Percentiles rank a stretch among this genome's conserved stretches.
Evolutionary conservation across 2,888 invertebrate species (phyloP).

Genomic region (Nasonovia ribisnigri): DNA sequence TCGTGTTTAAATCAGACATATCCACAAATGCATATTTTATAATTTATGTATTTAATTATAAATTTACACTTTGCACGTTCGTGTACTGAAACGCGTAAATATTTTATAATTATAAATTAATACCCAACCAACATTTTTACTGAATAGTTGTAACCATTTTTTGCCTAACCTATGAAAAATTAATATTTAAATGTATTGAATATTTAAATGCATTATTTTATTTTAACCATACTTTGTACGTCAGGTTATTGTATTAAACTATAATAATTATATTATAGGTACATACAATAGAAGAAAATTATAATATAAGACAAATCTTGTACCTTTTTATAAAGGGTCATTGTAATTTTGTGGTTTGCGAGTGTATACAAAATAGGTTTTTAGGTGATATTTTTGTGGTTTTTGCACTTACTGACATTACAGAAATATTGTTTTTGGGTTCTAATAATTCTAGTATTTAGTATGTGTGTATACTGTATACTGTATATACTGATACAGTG

Average conservation of each 20-base stretch:
- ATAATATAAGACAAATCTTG: not conserved
- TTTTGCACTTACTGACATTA: not conserved
- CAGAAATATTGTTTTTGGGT: not conserved
- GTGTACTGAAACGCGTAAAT: not conserved
- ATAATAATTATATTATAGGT: not conserved
- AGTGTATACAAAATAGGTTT: not conserved
- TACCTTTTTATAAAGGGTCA: not conserved
- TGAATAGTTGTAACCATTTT: not conserved
- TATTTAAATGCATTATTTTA: not conserved
- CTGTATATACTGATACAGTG: too few species aligned
- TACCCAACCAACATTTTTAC: not conserved
- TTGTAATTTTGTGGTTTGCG: not conserved
- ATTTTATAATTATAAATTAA: not conserved
- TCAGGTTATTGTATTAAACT: not conserved
- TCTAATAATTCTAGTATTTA: too few species aligned
- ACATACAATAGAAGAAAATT: not conserved
- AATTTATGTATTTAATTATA: not conserved
- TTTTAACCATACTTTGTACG: not conserved
- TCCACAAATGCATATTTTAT: not conserved
- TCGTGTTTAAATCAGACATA: not conserved
- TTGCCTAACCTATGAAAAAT: not conserved
- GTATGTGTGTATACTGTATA: too few species aligned
- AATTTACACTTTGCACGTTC: not conserved
- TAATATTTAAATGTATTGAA: not conserved
- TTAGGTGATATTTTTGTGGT: not conserved